Evolutionary conservation across 2,113 vertebrate genomes (phyloP), one percentile per base, ranked within the genome.

Genomic region (Anolis carolinensis): DNA sequence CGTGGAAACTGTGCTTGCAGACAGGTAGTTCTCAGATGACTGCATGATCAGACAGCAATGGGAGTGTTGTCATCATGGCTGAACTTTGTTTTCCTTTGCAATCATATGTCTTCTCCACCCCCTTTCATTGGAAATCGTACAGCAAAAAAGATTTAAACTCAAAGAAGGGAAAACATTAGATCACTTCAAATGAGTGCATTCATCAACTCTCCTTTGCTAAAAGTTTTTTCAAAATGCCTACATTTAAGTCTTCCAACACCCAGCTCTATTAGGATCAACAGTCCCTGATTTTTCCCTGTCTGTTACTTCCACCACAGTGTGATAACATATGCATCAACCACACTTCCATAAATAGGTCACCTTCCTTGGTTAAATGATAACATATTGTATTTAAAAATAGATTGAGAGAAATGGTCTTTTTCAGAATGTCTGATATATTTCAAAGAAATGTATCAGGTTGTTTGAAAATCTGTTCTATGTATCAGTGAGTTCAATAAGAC

Each of bases 21-120:
- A 90, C 86, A 84, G 68, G 79, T 85, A 91, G 87, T 89, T 91
- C 87, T 73, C 89, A 82, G 81, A 87, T 1, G 90, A 90, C 72
- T 87, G 87, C 0, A 23, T 59, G 76, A 27, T 75, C 73, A 75
- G 85, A 80, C 81, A 87, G 81, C 30, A 91, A 84, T 80, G 89
- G 86, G 63, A 93, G 86, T 79, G 88, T 90, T 93, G 92, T 91
- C 88, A 88, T 89, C 90, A 85, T 83, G 63, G 63, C 88, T 75
- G 83, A 79, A 83, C n/a, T 59, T 59, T 79, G 16, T 10, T 36
- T 23, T 23, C 92, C 83, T 88, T 80, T 79, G 52, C 88, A 89
- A 83, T 84, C 68, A n/a, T 25, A 44, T 55, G 55, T 48, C 4
- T 86, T 1, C 1, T 0, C 70, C 78, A 89, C 30, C 23, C 48